phyloP scores from a whole-genome alignment of 1,140 invertebrate species.

The Ylistrum balloti region DNA sequence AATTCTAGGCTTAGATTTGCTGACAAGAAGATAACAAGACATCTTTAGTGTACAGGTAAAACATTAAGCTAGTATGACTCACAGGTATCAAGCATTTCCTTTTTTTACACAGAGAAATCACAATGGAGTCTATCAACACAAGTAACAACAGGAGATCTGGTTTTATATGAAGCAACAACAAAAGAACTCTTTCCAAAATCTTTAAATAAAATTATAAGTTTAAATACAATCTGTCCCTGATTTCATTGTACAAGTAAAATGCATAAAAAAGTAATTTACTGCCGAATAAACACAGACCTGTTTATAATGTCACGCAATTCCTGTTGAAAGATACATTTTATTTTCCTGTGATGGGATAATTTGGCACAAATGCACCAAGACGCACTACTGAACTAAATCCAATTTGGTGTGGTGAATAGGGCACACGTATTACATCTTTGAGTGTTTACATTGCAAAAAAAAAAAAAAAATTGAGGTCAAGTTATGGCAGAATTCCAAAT shows the following conservation, averaged over 20 bases:
- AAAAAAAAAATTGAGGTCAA: background rate
- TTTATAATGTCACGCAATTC: slow-evolving; percentile 15
- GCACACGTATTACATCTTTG: background rate
- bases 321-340: slow-evolving; percentile 24
- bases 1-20: too few species aligned
- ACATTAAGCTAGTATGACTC: background rate
- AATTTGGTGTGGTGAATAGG: background rate
- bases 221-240: background rate
- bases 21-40: too few species aligned
- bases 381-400: slow-evolving; percentile 23
- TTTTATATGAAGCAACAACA: background rate
- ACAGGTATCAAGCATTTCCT: background rate
- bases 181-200: slow-evolving; percentile 1
- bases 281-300: background rate
- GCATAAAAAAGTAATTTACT: slow-evolving; percentile 4
- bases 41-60: too few species aligned
- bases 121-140: background rate
- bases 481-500: background rate
- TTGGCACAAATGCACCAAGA: background rate
- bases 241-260: background rate
- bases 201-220: background rate
- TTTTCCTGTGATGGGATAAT: slow-evolving; percentile 19
- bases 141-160: background rate
- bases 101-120: background rate
- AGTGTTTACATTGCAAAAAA: background rate